Percentiles rank a stretch among this genome's conserved stretches.
Evolutionary conservation across 2,113 vertebrate species (phyloP).

Genomic region (Synchiropus splendidus): DNA sequence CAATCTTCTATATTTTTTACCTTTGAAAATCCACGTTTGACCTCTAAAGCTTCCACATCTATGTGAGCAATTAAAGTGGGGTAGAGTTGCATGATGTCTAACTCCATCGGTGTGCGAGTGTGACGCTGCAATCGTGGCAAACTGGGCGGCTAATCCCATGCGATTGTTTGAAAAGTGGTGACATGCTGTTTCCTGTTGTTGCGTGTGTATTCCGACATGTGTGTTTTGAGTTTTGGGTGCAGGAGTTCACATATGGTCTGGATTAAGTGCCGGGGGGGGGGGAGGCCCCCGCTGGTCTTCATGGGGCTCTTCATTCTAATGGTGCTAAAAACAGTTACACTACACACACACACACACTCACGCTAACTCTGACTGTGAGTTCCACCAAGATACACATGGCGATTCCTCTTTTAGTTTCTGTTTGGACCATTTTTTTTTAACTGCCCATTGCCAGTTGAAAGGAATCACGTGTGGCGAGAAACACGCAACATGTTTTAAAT

Average conservation of each 20-base stretch:
- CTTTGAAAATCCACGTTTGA: no score
- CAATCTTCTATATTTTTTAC: no score
- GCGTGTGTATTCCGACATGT: constrained; percentile 11
- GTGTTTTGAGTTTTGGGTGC: constrained; percentile 15
- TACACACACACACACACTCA: constrained; percentile 11
- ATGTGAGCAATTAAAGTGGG: no score
- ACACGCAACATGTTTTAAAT: no score
- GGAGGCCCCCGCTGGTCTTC: constrained; percentile 42
- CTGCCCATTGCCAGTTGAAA: no score
- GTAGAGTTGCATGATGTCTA: no score
- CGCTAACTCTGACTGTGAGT: constrained; percentile 29
- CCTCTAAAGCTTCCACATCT: no score
- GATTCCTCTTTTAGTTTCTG: constrained; percentile 14
- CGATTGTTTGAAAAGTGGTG: constrained; percentile 19
- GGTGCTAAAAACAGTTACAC: constrained; percentile 53
- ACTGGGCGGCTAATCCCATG: constrained; percentile 22
- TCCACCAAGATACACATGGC: constrained; percentile 20
- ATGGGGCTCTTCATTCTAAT: constrained; percentile 33
- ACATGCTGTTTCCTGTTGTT: constrained; percentile 23
- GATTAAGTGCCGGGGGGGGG: constrained; percentile 39
- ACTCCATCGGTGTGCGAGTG: constrained; percentile 3
- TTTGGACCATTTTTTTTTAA: no score
- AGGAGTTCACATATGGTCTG: constrained; percentile 55
- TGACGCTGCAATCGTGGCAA: constrained; percentile 27
- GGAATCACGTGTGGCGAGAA: no score